Evolutionary conservation across 2,113 vertebrate species (phyloP).

Genomic region (Naja naja): DNA sequence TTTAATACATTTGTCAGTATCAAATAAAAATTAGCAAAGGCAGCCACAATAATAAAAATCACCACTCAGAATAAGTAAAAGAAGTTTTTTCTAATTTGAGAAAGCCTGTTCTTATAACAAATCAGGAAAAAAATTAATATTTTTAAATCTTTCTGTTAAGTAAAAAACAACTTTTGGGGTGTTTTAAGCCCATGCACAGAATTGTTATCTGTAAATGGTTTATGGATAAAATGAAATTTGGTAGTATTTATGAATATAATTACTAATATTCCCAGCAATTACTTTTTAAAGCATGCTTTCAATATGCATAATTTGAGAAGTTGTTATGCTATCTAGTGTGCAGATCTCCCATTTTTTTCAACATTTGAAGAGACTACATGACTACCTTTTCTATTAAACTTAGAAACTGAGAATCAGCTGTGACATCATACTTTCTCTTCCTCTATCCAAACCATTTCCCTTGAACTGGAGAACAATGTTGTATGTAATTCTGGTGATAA

Average conservation of each 20-base stretch:
- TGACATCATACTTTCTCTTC: neutral
- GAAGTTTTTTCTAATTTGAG: neutral
- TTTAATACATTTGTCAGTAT: neutral
- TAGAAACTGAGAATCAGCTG: neutral
- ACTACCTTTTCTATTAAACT: neutral
- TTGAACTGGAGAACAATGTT: neutral
- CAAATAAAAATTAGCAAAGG: neutral
- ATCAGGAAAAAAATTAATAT: neutral
- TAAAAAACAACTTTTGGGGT: neutral
- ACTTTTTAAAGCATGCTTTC: neutral
- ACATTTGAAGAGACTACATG: neutral
- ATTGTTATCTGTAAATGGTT: neutral
- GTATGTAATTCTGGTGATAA: neutral
- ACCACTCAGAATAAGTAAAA: neutral
- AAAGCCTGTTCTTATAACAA: neutral
- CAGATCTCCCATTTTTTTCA: neutral
- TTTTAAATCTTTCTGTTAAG: neutral
- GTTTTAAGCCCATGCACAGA: neutral
- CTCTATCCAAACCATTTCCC: neutral
- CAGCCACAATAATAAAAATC: neutral
- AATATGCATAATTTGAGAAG: neutral
- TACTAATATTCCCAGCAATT: neutral
- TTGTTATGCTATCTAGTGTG: neutral
- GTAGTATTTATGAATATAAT: neutral
- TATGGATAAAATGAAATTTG: neutral